These are phyloP conservation scores for Tragelaphus oryx DNA, from an alignment of 2,797 vertebrate species.

Conservation along the genomic window DNA sequence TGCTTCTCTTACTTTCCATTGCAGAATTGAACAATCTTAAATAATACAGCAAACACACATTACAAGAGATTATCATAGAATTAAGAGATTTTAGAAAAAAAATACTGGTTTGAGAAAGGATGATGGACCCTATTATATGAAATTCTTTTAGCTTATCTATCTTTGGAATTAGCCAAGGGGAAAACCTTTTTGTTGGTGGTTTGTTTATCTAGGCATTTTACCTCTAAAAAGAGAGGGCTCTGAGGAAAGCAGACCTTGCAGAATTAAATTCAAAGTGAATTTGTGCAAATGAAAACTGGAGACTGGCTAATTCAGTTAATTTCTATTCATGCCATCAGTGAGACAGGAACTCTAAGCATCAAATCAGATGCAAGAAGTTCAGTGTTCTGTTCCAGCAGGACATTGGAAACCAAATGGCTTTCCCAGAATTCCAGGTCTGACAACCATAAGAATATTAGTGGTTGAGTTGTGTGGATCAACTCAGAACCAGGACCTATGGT, in stretches of 20 bases:
- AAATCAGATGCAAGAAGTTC: not conserved
- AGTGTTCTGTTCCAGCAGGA: not conserved
- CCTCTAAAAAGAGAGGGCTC: slow-evolving; percentile 37
- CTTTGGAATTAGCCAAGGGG: slow-evolving; percentile 47
- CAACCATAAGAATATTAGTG: not conserved
- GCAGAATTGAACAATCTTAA: slow-evolving; percentile 50
- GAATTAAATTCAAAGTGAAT: slow-evolving; percentile 58
- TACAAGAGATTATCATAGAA: slow-evolving; percentile 67
- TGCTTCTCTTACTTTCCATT: slow-evolving; percentile 40
- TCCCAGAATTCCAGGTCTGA: not conserved
- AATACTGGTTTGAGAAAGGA: slow-evolving; percentile 53
- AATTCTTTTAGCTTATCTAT: slow-evolving; percentile 55
- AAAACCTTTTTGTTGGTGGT: slow-evolving; percentile 13
- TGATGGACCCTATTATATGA: slow-evolving; percentile 24
- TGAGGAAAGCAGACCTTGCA: slow-evolving; percentile 32
- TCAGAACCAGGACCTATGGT: not conserved
- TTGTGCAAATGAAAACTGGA: slow-evolving; percentile 65
- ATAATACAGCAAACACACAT: slow-evolving; percentile 58
- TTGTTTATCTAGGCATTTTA: slow-evolving; percentile 59
- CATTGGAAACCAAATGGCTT: not conserved
- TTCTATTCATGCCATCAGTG: not conserved
- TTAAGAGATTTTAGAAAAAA: slow-evolving; percentile 52
- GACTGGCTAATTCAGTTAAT: slow-evolving; percentile 63
- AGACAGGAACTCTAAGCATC: not conserved
- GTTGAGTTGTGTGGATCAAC: not conserved